These are phyloP conservation scores for Gadopsis marmoratus DNA, from an alignment of 2,797 vertebrate genomes.

Conservation along the genomic window DNA sequence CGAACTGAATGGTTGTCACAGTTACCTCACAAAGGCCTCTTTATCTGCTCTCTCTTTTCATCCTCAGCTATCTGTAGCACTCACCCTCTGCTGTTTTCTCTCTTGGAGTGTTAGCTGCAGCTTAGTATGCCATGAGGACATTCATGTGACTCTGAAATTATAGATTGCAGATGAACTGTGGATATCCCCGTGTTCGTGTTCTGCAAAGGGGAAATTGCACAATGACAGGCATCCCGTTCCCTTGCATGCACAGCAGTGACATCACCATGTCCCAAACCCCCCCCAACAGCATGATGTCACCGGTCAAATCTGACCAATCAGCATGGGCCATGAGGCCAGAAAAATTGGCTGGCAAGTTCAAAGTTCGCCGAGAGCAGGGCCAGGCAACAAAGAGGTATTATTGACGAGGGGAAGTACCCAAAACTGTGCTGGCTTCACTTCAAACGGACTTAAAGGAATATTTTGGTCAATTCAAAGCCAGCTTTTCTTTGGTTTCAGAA, in stretches of 20 bases:
- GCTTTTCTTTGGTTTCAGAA: constrained; percentile 35
- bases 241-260: constrained; percentile 45
- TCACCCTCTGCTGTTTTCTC: constrained; percentile 43
- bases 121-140: constrained; percentile 58
- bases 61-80: constrained; percentile 45
- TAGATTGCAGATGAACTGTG: constrained; percentile 28
- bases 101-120: constrained; percentile 45
- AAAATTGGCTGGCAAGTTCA: constrained; percentile 52
- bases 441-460: constrained; percentile 38
- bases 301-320: constrained; percentile 49
- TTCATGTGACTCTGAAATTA: constrained; percentile 77
- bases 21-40: constrained; percentile 79
- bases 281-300: constrained; percentile 49
- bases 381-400: constrained; percentile 66
- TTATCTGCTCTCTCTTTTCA: constrained; percentile 61
- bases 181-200: neutral
- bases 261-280: constrained; percentile 37
- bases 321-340: constrained; percentile 15
- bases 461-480: constrained; percentile 30
- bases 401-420: constrained; percentile 58
- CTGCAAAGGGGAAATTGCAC: constrained; percentile 38
- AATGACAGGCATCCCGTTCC: constrained; percentile 31
- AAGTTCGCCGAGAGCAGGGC: constrained; percentile 46
- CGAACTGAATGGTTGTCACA: constrained; percentile 63
- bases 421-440: constrained; percentile 44